Base-by-base conservation (phyloP, 1,140 invertebrate species). In the Drosophila bipectinata region DNA sequence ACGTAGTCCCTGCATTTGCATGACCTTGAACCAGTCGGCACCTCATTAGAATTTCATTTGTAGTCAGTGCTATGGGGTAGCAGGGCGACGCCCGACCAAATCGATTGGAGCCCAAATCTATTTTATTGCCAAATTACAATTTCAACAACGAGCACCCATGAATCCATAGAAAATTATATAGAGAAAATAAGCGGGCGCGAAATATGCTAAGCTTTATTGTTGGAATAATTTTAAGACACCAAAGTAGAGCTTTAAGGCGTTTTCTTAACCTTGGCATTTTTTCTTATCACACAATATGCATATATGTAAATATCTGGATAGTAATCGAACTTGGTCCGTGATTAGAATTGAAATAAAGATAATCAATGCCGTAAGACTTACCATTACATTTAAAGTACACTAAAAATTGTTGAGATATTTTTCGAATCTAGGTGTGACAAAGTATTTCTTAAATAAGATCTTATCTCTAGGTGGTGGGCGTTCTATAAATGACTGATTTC, bases 1-100 rank as follows among this genome's bases (percentile, higher is more conserved):
- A 8, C 51, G 58, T 67, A 49, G 45, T 9, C 28, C 56, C 48
- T 59, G 64, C 56, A 66, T 55, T 75, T 79, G 59, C 63, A 81
- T 75, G 78, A 57, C 56, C 61, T 63, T 67, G 79, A 62, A 63
- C 75, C 49, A 39, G 28, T 52, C 34, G 49, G 26, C 49, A 39
- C 51, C 69, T 75, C 53, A 57, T 75, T 75, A 64, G 54, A 72
- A 72, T 72, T 72, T 69, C 66, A 69, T 69, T 69, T 69, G 66
- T 72, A 71, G 68, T 72, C 66, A 34, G 14, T 47, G 10, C 14
- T 26, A 26, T 5, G 10, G 41, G 41, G 45, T 55, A 6, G 68
- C 37, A n/a, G 14, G 15, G 12, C 47, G 10, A 7, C 14, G 8
- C 30, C 44, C 44, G 9, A 9, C 44, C 44, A 21, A 72, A 72